phyloP scores from a whole-genome alignment of 1,140 invertebrate genomes.

The Lasaia peninsularis region DNA sequence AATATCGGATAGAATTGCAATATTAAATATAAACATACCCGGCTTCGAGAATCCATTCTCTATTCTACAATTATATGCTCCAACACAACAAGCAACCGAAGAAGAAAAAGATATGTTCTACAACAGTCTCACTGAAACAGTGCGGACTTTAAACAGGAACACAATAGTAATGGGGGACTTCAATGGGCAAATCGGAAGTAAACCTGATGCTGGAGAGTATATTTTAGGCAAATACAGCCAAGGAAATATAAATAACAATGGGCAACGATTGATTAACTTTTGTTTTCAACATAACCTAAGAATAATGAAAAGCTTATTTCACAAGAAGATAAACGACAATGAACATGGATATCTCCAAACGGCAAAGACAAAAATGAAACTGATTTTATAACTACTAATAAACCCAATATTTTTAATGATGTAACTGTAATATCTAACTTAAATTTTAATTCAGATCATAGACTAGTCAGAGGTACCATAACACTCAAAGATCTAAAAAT shows the following conservation, averaged over 20 bases:
- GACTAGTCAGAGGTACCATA: slow-evolving; percentile 31
- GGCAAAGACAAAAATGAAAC: slow-evolving; percentile 36
- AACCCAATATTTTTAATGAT: slow-evolving; percentile 32
- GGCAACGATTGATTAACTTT: slow-evolving; percentile 30
- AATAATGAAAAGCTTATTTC: slow-evolving; percentile 34
- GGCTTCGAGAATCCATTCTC: slow-evolving; percentile 22
- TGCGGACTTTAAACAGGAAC: slow-evolving; percentile 19
- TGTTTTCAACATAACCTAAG: slow-evolving; percentile 28
- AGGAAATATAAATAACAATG: slow-evolving; percentile 33
- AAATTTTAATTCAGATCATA: slow-evolving; percentile 35
- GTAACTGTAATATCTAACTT: slow-evolving; percentile 28
- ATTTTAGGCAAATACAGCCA: slow-evolving; percentile 27
- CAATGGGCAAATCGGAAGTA: slow-evolving; percentile 31
- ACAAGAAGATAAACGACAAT: slow-evolving; percentile 30
- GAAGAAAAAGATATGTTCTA: slow-evolving; percentile 31
- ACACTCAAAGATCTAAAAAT: slow-evolving; percentile 20
- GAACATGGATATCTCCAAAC: slow-evolving; percentile 36
- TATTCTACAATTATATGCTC: slow-evolving; percentile 36
- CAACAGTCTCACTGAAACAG: slow-evolving; percentile 22
- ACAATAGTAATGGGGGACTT: slow-evolving; percentile 34
- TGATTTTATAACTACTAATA: slow-evolving; percentile 38
- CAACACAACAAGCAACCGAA: slow-evolving; percentile 26
- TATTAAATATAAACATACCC: slow-evolving; percentile 28
- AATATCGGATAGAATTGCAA: slow-evolving; percentile 28
- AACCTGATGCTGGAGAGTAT: slow-evolving; percentile 23